Conservation (phyloP, 2,113 vertebrate species). For the Glaucidium brasilianum region DNA sequence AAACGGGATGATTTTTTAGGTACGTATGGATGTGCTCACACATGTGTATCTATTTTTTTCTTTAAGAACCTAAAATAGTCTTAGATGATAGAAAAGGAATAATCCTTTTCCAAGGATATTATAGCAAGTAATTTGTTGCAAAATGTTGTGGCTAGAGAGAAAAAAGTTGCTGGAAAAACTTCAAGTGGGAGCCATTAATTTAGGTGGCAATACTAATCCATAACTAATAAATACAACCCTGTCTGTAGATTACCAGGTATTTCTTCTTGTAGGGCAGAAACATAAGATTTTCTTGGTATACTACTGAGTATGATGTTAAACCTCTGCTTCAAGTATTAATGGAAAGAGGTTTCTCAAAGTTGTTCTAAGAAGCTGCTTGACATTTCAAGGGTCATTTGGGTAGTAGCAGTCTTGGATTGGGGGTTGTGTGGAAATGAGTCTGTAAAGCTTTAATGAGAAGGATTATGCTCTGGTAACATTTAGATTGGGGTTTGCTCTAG, state of each 20-base stretch:
- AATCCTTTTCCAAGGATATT: background rate
- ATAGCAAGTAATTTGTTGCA: background rate
- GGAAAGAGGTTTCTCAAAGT: background rate
- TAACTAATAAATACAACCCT: background rate
- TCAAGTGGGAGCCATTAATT: background rate
- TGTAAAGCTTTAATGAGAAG: constrained; percentile 4
- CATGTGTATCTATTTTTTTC: background rate
- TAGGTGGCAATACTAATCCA: background rate
- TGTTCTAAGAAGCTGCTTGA: background rate
- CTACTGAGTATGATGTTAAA: background rate
- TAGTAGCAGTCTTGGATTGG: background rate
- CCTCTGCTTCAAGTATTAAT: background rate
- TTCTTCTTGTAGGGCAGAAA: background rate
- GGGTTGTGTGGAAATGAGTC: background rate
- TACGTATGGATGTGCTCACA: background rate
- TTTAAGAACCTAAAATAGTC: background rate
- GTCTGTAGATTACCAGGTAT: background rate
- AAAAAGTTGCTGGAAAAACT: background rate
- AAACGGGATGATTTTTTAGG: background rate
- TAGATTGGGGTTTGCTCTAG: background rate
- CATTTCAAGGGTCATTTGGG: background rate
- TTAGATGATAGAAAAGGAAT: background rate
- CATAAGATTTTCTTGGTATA: background rate
- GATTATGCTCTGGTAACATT: background rate
- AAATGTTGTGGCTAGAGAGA: background rate